Base-by-base conservation (phyloP, 2,888 invertebrate genomes). In the Coronaproctus castanopsis region DNA sequence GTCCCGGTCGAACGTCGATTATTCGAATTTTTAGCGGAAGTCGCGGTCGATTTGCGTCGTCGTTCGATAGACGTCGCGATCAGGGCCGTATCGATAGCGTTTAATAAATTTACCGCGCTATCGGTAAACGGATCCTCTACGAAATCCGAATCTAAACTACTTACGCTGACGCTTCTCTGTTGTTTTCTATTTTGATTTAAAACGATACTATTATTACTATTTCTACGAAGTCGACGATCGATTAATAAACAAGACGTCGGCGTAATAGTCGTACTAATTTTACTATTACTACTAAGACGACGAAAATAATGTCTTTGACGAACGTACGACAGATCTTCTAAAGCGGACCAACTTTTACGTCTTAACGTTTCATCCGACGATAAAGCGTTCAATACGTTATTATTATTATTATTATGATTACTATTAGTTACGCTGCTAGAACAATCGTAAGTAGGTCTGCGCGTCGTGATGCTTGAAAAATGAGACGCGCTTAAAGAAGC, bases 291-390 rank as follows among this genome's bases (percentile, higher is more conserved):
- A 14, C 36, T 36, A 36, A 36, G 14, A 5, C 8, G 8, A n/a
- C n/a, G n/a, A n/a, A n/a, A n/a, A n/a, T n/a, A n/a, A n/a, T n/a
- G n/a, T n/a, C n/a, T n/a, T n/a, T n/a, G n/a, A n/a, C n/a, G n/a
- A n/a, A n/a, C n/a, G n/a, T n/a, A n/a, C 10, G 75, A 77, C 57
- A 78, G 73, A 68, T 83, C 83, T 70, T 88, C 88, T 61, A 87
- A 75, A n/a, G 87, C 87, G 3, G 88, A 87, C 89, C 89, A 89
- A 64, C 88, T 88, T 70, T 87, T 81, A 65, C 89, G 76, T 2
- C 85, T 76, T 77, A 67, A 78, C 77, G 3, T 72, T 71, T 64
- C 79, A 68, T 36, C 36, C 36, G 36, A 36, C 36, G 36, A 36
- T 14, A 36, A 36, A 14, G 36, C 36, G 36, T 5, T 14, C n/a